phyloP scores from a whole-genome alignment of 1,140 invertebrate genomes.

The Leptinotarsa texana region DNA sequence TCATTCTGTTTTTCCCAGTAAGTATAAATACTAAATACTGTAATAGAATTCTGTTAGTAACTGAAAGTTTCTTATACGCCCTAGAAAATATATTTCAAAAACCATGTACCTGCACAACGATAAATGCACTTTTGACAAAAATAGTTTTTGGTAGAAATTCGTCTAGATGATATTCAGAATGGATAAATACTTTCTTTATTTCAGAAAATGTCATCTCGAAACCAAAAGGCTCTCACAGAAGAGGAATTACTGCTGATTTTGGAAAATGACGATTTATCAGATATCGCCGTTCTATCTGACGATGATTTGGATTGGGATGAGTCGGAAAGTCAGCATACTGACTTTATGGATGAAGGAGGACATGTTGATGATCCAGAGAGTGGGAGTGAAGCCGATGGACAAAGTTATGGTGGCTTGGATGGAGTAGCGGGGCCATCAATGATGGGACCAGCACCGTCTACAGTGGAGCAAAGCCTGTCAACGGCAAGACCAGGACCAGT shows the following conservation, averaged over 20 bases:
- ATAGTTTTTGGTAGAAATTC: not conserved
- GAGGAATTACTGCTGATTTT: not conserved
- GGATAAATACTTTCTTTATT: not conserved
- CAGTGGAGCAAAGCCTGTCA: not conserved
- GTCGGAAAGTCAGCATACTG: not conserved
- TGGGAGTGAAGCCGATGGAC: not conserved
- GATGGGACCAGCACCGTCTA: no score
- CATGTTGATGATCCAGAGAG: not conserved
- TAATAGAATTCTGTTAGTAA: not conserved
- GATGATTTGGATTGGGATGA: not conserved
- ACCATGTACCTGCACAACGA: no score
- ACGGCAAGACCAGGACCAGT: not conserved
- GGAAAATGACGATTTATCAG: slow-evolving; percentile 1
- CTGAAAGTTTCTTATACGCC: not conserved
- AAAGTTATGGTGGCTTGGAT: not conserved
- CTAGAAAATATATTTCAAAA: no score
- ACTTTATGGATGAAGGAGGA: not conserved
- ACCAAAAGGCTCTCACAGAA: not conserved
- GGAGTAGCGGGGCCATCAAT: no score
- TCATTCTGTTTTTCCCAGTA: not conserved
- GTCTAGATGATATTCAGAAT: not conserved
- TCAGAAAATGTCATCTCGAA: not conserved
- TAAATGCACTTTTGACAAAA: no score
- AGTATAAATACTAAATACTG: not conserved
- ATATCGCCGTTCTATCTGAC: not conserved